These are phyloP conservation scores for Gorsachius goisagi DNA, from an alignment of 2,113 vertebrate genomes.

Conservation along the genomic window DNA sequence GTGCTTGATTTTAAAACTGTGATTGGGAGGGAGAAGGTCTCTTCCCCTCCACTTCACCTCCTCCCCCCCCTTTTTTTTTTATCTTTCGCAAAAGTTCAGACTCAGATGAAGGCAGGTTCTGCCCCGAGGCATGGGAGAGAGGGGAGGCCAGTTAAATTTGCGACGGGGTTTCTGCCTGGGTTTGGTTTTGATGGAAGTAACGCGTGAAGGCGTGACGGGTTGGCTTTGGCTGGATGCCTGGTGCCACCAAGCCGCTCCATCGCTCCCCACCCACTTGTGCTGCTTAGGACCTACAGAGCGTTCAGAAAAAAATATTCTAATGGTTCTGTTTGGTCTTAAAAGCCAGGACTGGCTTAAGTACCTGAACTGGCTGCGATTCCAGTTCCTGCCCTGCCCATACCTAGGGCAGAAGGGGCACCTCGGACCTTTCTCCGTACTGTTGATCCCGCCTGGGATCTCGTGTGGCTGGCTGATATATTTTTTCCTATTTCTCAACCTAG, in stretches of 20 bases:
- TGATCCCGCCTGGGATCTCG: background rate
- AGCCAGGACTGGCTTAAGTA: background rate
- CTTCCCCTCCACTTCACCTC: too few relatives aligned
- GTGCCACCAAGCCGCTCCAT: too few relatives aligned
- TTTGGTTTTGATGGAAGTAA: background rate
- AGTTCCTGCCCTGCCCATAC: background rate
- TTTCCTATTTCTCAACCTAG: background rate
- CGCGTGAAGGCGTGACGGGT: too few relatives aligned
- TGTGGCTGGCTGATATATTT: background rate
- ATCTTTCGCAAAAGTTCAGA: background rate
- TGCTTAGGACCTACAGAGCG: background rate
- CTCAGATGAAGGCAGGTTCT: background rate
- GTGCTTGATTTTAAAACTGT: background rate
- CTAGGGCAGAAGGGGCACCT: background rate
- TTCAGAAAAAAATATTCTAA: background rate
- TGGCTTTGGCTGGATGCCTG: too few relatives aligned
- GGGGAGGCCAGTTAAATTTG: background rate
- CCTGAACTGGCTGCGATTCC: background rate
- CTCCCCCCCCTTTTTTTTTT: background rate
- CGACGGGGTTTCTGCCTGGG: background rate
- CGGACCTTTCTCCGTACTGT: background rate
- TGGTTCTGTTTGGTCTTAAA: background rate
- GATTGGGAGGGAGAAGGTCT: background rate
- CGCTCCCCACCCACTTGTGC: background rate
- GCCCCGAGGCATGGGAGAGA: background rate